Evolutionary conservation across 2,888 invertebrate genomes (phyloP).

Genomic region (Ceraclea dissimilis): DNA sequence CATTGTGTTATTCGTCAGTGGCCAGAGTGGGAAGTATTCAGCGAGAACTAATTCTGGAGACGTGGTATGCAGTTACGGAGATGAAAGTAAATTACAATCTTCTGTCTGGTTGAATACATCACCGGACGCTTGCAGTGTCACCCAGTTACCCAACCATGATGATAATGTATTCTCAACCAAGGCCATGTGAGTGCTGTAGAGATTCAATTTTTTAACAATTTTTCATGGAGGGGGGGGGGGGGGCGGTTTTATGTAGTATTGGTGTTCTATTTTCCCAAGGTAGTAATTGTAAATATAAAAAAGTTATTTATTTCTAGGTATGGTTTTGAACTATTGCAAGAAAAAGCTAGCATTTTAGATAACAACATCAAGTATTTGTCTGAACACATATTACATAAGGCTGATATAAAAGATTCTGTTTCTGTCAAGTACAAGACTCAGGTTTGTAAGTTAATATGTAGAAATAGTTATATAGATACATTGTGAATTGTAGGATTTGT

Average conservation of each 20-base stretch:
- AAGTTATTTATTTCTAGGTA: constrained; percentile 32
- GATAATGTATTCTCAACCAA: constrained; percentile 39
- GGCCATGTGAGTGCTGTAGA: constrained; percentile 46
- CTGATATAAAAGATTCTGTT: constrained; percentile 35
- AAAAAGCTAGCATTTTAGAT: constrained; percentile 41
- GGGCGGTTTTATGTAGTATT: no score
- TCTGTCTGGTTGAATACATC: constrained; percentile 32
- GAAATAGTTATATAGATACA: no score
- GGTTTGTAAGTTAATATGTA: constrained; percentile 30
- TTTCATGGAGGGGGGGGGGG: neutral
- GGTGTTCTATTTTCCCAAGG: neutral
- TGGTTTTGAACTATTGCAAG: constrained; percentile 45
- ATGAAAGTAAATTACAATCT: constrained; percentile 42
- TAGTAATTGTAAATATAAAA: no score
- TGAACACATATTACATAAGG: constrained; percentile 42
- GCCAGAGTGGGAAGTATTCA: constrained; percentile 33
- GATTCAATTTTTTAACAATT: constrained; percentile 5
- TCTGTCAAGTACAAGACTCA: constrained; percentile 44
- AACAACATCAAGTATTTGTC: constrained; percentile 43
- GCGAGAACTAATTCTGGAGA: constrained; percentile 52
- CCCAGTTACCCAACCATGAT: constrained; percentile 46
- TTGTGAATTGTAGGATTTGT: no score
- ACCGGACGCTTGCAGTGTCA: constrained; percentile 33
- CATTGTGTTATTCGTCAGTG: no score
- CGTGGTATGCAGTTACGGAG: constrained; percentile 53